A percentile compares a stretch with the other conserved stretches of the same genome.
phyloP scores from a whole-genome alignment of 2,888 invertebrate genomes.

The Carcina quercana region DNA sequence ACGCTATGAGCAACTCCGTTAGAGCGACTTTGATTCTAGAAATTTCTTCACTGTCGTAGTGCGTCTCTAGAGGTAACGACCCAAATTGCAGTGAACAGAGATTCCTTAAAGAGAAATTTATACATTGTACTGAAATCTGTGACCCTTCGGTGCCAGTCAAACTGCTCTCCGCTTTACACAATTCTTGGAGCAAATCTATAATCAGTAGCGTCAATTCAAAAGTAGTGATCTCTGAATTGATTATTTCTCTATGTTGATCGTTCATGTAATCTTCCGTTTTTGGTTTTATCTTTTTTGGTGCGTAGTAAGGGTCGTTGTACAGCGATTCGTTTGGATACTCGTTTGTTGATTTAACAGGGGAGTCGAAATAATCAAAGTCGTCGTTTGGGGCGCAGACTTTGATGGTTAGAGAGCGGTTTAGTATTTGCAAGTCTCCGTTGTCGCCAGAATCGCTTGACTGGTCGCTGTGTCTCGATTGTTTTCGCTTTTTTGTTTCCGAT shows the following conservation, averaged over 20 bases:
- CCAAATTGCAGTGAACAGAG: constrained; percentile 76
- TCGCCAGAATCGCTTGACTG: constrained; percentile 61
- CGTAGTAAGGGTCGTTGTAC: constrained; percentile 40
- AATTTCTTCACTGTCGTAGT: constrained; percentile 43
- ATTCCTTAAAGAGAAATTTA: constrained; percentile 76
- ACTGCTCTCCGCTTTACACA: constrained; percentile 69
- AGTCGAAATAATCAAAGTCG: constrained; percentile 77
- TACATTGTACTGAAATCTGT: constrained; percentile 72
- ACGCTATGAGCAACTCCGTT: constrained; percentile 72
- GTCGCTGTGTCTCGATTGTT: constrained; percentile 29
- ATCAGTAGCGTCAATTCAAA: constrained; percentile 75
- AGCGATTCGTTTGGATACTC: constrained; percentile 49
- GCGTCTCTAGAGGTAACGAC: constrained; percentile 40
- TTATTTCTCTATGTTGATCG: constrained; percentile 64
- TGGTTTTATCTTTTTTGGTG: constrained; percentile 52
- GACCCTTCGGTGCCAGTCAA: constrained; percentile 68
- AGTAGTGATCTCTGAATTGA: constrained; percentile 65
- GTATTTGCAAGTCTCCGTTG: constrained; percentile 60
- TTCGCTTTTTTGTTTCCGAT: constrained; percentile 30
- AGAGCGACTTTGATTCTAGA: constrained; percentile 70
- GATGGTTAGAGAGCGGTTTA: constrained; percentile 68
- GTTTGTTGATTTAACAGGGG: constrained; percentile 46
- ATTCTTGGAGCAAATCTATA: constrained; percentile 68
- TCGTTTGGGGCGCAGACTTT: constrained; percentile 73
- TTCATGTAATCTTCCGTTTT: constrained; percentile 70